Conservation (phyloP, 2,113 vertebrate species). For the Mesocricetus auratus region DNA sequence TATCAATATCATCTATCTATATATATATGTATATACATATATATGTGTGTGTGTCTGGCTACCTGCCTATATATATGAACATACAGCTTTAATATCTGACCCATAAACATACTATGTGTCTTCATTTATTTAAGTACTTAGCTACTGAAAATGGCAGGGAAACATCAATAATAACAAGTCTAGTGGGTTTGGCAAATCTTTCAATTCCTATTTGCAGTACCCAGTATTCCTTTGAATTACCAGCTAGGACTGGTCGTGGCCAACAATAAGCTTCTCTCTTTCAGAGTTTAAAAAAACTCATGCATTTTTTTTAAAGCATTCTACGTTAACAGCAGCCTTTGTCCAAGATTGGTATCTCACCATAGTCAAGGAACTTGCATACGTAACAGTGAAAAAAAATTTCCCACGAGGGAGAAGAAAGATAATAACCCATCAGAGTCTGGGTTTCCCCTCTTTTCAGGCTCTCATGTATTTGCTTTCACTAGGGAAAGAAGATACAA, state of each 20-base stretch:
- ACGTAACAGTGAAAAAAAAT: not conserved
- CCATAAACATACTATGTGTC: not conserved
- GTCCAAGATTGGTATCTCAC: not conserved
- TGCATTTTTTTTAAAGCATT: not conserved
- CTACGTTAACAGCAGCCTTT: not conserved
- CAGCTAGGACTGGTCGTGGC: not conserved
- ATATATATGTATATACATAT: not conserved
- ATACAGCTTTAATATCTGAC: not conserved
- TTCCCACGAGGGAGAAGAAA: not conserved
- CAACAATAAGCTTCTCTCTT: not conserved
- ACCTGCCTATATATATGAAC: not conserved
- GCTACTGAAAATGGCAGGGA: not conserved
- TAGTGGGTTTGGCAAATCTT: not conserved
- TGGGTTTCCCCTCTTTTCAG: not conserved
- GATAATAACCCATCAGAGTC: not conserved
- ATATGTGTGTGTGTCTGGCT: not conserved
- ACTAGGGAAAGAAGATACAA: not conserved
- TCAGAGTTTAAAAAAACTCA: not conserved
- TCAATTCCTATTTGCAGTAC: not conserved
- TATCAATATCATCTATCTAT: not conserved
- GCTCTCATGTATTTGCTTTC: not conserved
- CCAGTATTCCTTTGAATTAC: not conserved
- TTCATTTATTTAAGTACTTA: not conserved
- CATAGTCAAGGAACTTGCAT: not conserved
- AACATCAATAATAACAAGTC: not conserved